phyloP scores from a whole-genome alignment of 2,888 invertebrate genomes.

The Euclidia mi region DNA sequence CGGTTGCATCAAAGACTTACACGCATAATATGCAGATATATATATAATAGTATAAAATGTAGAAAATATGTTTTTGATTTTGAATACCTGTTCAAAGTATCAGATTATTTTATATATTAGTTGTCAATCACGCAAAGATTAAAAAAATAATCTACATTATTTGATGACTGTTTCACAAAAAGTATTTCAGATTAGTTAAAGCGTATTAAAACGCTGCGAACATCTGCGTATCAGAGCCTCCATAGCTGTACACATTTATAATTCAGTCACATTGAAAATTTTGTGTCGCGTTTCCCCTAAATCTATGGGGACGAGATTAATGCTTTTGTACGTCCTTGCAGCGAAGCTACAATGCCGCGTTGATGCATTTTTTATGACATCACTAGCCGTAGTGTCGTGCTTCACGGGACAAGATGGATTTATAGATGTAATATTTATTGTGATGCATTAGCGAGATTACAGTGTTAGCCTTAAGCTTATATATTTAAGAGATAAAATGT shows the following conservation, averaged over 20 bases:
- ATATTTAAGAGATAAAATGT: constrained; percentile 16
- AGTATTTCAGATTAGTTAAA: too few relatives aligned
- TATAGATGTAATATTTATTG: constrained; percentile 53
- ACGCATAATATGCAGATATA: too few relatives aligned
- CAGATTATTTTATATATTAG: too few relatives aligned
- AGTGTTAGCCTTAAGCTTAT: constrained; percentile 22
- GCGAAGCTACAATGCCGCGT: constrained; percentile 50
- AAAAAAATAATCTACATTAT: too few relatives aligned
- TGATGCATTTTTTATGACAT: constrained; percentile 63
- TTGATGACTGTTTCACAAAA: too few relatives aligned
- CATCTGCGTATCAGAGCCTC: too few relatives aligned
- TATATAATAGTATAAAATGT: too few relatives aligned
- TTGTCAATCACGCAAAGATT: too few relatives aligned
- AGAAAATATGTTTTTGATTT: too few relatives aligned
- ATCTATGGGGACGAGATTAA: constrained; percentile 44
- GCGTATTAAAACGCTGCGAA: too few relatives aligned
- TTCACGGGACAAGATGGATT: constrained; percentile 44
- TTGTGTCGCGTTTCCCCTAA: constrained; percentile 32
- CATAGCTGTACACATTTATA: background rate
- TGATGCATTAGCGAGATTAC: constrained; percentile 52
- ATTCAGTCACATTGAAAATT: constrained; percentile 13
- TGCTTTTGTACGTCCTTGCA: constrained; percentile 38
- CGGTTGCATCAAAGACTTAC: too few relatives aligned
- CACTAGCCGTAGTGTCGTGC: constrained; percentile 49
- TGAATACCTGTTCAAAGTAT: too few relatives aligned